These are phyloP conservation scores for Echinarachnius parma DNA, from an alignment of 53 echinoderm and acorn worm genomes.

Conservation along the genomic window DNA sequence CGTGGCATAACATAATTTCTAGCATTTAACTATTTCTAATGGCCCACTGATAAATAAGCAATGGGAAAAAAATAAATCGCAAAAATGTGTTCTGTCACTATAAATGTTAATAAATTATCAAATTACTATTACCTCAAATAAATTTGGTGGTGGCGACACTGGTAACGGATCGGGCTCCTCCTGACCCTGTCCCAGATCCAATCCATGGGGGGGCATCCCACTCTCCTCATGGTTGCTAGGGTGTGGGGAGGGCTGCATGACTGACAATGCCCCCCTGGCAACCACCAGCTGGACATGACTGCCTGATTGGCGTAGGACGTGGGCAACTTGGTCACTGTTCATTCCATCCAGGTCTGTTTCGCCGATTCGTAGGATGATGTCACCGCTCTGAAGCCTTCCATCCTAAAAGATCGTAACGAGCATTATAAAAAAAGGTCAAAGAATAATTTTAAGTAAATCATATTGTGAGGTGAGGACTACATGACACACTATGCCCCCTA, in stretches of 20 bases:
- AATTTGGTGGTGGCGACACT: conserved; percentile 24
- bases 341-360: conserved; percentile 87
- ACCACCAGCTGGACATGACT: conserved; percentile 79
- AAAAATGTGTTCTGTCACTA: no score
- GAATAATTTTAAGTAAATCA: no score
- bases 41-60: no score
- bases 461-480: conserved; percentile 20
- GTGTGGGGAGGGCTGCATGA: conserved; percentile 31
- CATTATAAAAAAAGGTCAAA: no score
- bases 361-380: conserved; percentile 91
- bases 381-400: conserved; percentile 88
- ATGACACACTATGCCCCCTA: conserved; percentile 49
- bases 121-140: conserved; percentile 18
- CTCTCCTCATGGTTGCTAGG: no score
- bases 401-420: conserved; percentile 71
- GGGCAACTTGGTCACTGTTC: conserved; percentile 90
- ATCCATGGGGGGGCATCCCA: conserved; percentile 43
- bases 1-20: no score
- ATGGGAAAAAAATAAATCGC: no score
- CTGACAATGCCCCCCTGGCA: conserved; percentile 54
- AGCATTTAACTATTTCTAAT: no score
- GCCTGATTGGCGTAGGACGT: conserved; percentile 84
- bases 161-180: conserved; percentile 13
- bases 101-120: no score
- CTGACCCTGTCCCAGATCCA: conserved; percentile 22